phyloP scores from a whole-genome alignment of 2,888 invertebrate species.

The Drosophila fulvimacula region DNA sequence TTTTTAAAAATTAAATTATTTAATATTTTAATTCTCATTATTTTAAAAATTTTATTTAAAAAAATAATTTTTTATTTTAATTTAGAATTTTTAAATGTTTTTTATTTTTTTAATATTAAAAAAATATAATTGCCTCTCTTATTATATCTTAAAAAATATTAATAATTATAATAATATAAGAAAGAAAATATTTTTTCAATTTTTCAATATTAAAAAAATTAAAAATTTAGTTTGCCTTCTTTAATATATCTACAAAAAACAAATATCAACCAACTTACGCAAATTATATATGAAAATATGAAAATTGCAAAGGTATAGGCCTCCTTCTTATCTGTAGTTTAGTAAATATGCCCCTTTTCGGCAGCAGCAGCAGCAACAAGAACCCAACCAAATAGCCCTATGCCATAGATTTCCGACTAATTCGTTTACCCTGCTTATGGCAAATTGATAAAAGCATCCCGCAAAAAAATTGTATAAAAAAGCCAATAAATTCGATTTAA shows the following conservation, averaged over 20 bases:
- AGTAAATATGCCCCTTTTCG: not conserved
- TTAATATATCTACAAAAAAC: not conserved
- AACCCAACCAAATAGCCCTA: constrained; percentile 17
- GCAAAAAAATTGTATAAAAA: constrained; percentile 4
- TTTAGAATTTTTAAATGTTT: too few relatives aligned
- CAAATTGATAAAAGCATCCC: constrained; percentile 54
- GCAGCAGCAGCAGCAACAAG: constrained; percentile 1
- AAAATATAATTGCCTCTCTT: too few relatives aligned
- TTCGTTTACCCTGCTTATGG: constrained; percentile 66
- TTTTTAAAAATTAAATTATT: too few relatives aligned
- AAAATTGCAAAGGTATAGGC: not conserved
- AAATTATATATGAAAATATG: not conserved
- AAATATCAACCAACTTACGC: not conserved
- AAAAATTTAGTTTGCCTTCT: not conserved
- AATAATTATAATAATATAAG: too few relatives aligned
- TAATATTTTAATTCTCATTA: too few relatives aligned
- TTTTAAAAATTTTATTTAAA: too few relatives aligned
- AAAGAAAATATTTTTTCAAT: too few relatives aligned
- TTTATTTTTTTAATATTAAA: too few relatives aligned
- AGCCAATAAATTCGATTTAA: constrained; percentile 65
- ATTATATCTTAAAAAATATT: too few relatives aligned
- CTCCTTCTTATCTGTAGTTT: constrained; percentile 27
- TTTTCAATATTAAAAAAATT: not conserved
- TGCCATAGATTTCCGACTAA: constrained; percentile 48
- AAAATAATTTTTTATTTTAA: too few relatives aligned